These are phyloP conservation scores for Diachasma alloeum DNA, from an alignment of 1,140 invertebrate species.

Conservation along the genomic window DNA sequence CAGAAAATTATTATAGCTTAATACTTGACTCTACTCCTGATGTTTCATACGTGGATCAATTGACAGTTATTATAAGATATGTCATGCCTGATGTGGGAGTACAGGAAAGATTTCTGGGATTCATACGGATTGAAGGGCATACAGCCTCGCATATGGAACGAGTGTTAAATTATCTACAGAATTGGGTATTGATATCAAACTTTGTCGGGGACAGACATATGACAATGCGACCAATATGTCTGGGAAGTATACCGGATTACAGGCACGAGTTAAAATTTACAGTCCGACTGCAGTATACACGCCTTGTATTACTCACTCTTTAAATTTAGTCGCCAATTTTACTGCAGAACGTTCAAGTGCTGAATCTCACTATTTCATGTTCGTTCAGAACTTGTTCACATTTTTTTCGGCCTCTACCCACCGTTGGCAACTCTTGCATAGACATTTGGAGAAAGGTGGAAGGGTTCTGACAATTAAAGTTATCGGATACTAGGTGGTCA, in stretches of 20 bases:
- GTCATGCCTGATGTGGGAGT: constrained; percentile 22
- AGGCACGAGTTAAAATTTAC: constrained; percentile 44
- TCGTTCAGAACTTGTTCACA: constrained; percentile 25
- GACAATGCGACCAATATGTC: constrained; percentile 56
- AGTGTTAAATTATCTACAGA: constrained; percentile 24
- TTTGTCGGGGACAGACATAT: constrained; percentile 51
- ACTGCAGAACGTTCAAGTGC: constrained; percentile 16
- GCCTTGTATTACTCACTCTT: constrained; percentile 28
- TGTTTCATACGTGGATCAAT: constrained; percentile 52
- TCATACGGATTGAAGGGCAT: constrained; percentile 35
- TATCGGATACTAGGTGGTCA: constrained; percentile 46
- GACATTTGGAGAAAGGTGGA: constrained; percentile 38
- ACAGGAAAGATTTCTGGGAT: constrained; percentile 36
- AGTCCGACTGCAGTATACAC: constrained; percentile 13
- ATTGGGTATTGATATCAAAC: constrained; percentile 44
- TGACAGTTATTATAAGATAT: constrained; percentile 44
- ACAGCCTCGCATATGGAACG: constrained; percentile 32
- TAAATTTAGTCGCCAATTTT: constrained; percentile 14
- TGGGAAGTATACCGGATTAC: constrained; percentile 51
- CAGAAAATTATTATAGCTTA: constrained; percentile 54
- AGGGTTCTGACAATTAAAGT: constrained; percentile 37
- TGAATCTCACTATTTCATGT: constrained; percentile 26
- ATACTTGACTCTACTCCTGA: constrained; percentile 54
- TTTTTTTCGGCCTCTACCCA: constrained; percentile 31
- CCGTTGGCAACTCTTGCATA: constrained; percentile 35